Base-by-base conservation (phyloP, 2,888 invertebrate species). In the Caprella mutica region DNA sequence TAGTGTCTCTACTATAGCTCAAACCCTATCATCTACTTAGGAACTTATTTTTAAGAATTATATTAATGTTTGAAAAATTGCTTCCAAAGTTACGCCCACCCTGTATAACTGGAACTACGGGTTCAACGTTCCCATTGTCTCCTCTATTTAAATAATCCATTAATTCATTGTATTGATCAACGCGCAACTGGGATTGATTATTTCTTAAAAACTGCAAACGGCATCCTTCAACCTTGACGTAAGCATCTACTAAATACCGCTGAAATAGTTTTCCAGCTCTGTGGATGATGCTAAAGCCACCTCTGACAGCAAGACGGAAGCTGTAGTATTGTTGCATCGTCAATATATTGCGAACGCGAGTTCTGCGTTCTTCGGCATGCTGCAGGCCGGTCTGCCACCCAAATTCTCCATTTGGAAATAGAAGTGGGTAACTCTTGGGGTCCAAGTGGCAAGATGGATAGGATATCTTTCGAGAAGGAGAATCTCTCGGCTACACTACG, bases 141-240 rank as follows among this genome's bases (percentile, higher is more conserved):
- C n/a, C 21, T 50, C 50, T 50, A 24, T 19, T 19, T 38, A 39
- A 27, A 39, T 38, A 26, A 52, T 52, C 38, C 52, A 39, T 52
- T 19, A 39, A 39, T 23, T 24, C 39, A 40, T 19, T 23, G 27
- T 52, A 52, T 27, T 26, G 24, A 23, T 23, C 21, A 17, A 23
- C 52, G 35, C 26, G 21, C 24, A 39, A 39, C 24, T 40, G 39
- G 17, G 39, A 23, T 40, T 39, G 52, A 19, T 52, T 52, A 23
- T 52, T 38, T 26, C 17, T 5, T 39, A 39, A 23, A 39, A 24
- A 52, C 3, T 38, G 23, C 38, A 52, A 6, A 52, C 52, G 52
- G 38, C 40, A 38, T 19, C 39, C 40, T 24, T 39, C 39, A n/a
- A 52, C 40, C 24, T 52, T 35, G 5, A 26, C 39, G 39, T 52